These are phyloP conservation scores for Aphis gossypii DNA, from an alignment of 1,140 invertebrate species.

Conservation along the genomic window DNA sequence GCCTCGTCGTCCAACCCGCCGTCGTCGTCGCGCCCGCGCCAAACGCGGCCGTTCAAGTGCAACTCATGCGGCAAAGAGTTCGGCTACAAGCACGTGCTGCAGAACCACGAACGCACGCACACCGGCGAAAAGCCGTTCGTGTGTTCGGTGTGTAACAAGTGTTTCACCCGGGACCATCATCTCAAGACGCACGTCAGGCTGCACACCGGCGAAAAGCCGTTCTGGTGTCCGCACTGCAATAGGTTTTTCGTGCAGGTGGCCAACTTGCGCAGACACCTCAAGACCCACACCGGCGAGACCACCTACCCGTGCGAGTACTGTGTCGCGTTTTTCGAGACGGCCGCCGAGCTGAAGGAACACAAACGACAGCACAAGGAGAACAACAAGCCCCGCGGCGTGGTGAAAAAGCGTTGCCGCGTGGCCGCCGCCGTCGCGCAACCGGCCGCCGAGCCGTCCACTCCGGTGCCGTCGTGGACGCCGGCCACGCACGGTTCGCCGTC, in stretches of 20 bases:
- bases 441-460: constrained; percentile 62
- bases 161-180: constrained; percentile 95
- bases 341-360: constrained; percentile 82
- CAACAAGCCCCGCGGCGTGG: constrained; percentile 81
- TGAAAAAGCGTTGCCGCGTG: constrained; percentile 62
- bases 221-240: constrained; percentile 89
- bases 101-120: constrained; percentile 96
- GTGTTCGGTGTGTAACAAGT: constrained; percentile 91
- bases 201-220: constrained; percentile 93
- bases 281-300: constrained; percentile 94
- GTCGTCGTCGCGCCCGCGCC: constrained; percentile 63
- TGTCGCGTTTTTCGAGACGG: constrained; percentile 84
- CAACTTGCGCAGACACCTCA: constrained; percentile 88
- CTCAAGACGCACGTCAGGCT: constrained; percentile 91
- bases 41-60: constrained; percentile 88
- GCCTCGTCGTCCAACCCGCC: constrained; percentile 57
- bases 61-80: constrained; percentile 85
- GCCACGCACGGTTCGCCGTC: constrained; percentile 60
- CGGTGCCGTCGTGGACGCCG: constrained; percentile 60
- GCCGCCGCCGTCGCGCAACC: constrained; percentile 60
- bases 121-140: constrained; percentile 97
- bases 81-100: constrained; percentile 93
- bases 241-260: constrained; percentile 93
- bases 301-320: constrained; percentile 93
- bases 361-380: constrained; percentile 83